Evolutionary conservation across 2,797 vertebrate species (phyloP).

Genomic region (Bovichtus variegatus): DNA sequence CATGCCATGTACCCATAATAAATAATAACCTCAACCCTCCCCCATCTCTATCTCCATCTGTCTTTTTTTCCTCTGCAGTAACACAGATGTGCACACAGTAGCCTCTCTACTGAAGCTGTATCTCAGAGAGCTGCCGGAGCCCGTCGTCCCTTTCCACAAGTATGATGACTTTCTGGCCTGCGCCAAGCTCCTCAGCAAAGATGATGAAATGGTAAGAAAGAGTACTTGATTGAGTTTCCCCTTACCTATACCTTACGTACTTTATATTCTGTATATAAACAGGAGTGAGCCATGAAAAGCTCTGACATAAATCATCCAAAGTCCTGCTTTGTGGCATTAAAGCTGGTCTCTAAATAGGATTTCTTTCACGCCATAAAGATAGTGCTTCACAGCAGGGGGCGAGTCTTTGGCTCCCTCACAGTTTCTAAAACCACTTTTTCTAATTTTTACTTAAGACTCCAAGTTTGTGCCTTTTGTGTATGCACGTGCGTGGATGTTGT

Average conservation of each 20-base stretch:
- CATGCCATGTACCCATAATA: background rate
- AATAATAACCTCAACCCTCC: background rate
- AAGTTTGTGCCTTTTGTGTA: background rate
- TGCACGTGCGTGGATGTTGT: background rate
- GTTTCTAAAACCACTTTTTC: background rate
- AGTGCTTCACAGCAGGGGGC: background rate
- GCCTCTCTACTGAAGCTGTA: constrained; percentile 97
- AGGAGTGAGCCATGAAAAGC: background rate
- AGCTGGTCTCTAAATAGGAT: constrained; percentile 41
- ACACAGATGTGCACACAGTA: constrained; percentile 97
- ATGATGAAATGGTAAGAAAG: constrained; percentile 92
- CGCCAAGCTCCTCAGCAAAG: constrained; percentile 92
- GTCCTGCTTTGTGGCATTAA: constrained; percentile 1
- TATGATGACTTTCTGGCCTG: constrained; percentile 95
- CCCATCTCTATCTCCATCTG: background rate
- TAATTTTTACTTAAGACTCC: background rate
- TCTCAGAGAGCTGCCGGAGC: constrained; percentile 96
- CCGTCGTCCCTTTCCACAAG: constrained; percentile 94
- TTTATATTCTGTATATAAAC: background rate
- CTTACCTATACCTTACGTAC: background rate
- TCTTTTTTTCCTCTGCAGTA: constrained; percentile 80
- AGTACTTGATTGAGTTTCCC: constrained; percentile 24
- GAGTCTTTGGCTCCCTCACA: background rate
- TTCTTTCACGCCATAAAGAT: constrained; percentile 28
- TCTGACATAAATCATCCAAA: constrained; percentile 5